Evolutionary conservation across 2,797 vertebrate species (phyloP), one percentile per base, ranked within the genome.

Genomic region (Melanogrammus aeglefinus): DNA sequence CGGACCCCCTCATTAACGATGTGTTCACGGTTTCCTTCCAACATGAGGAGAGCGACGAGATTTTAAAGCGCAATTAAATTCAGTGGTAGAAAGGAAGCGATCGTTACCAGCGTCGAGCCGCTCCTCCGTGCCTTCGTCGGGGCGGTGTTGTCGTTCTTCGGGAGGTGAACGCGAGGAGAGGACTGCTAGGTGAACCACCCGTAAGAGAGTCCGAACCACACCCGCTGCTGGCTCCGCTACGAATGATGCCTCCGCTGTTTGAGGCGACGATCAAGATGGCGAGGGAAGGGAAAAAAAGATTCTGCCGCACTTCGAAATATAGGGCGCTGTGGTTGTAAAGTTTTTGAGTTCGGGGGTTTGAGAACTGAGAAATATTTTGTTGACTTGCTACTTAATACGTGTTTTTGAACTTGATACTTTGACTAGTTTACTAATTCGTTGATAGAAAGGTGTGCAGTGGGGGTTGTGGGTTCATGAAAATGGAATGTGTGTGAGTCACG

Each of bases 221-320:
- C 92, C 89, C 88, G 89, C 91, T 81, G 88, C 76, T 85, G 87
- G 87, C 86, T 36, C 88, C 84, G 89, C 89, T 79, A 85, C 86
- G 86, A 86, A 90, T 88, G 86, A 73, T 90, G 87, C 92, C 91
- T 92, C 92, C 92, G 91, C 91, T 86, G 88, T 87, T 87, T 85
- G 82, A 81, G 88, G 83, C 86, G 82, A 90, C 88, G 90, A 88
- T 92, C 92, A 95, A 96, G 94, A 95, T 96, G 95, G 94, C 95
- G 92, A 90, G 79, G 57, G 72, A 74, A 86, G 79, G 72, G 71
- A 74, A 86, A 73, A 74, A 86, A 85, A 90, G 95, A 94, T 95
- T 90, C 94, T 88, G 88, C 94, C 95, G 95, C 95, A 86, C 83
- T 87, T 44, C 71, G 82, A 82, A 93, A 95, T 92, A 79, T 95